A percentile compares a stretch with the other conserved stretches of the same genome.
Conservation (phyloP, 2,113 vertebrate genomes). For the Festucalex cinctus region DNA sequence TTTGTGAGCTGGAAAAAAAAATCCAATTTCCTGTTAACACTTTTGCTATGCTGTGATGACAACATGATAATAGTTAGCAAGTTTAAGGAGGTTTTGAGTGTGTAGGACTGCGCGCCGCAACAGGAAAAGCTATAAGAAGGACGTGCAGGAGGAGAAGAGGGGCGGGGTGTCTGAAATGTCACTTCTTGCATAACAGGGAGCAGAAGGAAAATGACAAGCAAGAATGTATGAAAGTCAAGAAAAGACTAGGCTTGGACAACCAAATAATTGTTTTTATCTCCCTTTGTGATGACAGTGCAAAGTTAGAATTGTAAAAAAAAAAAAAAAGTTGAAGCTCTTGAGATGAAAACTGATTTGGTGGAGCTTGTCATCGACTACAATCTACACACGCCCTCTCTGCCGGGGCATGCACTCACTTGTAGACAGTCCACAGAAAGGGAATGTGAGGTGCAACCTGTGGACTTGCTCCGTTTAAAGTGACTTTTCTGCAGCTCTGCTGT, state of each 20-base stretch:
- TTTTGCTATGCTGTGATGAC: background rate
- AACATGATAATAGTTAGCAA: conserved; percentile 17
- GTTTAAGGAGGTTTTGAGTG: conserved; percentile 13
- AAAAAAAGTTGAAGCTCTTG: background rate
- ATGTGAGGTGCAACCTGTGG: conserved; percentile 51
- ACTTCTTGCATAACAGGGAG: conserved; percentile 68
- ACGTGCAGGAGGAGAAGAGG: conserved; percentile 17
- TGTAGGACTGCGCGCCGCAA: conserved; percentile 20
- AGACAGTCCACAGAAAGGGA: conserved; percentile 35
- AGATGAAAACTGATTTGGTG: conserved; percentile 27
- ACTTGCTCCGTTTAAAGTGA: conserved; percentile 16
- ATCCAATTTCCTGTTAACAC: conserved; percentile 12
- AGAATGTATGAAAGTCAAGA: conserved; percentile 34
- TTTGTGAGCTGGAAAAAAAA: background rate
- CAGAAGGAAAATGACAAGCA: conserved; percentile 40
- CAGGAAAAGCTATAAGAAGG: conserved; percentile 19
- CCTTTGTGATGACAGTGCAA: background rate
- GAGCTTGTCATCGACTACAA: conserved; percentile 41
- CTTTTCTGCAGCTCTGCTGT: conserved; percentile 14
- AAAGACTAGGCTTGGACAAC: conserved; percentile 43
- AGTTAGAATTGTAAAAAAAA: background rate
- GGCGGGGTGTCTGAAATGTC: conserved; percentile 52
- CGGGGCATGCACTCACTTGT: conserved; percentile 62
- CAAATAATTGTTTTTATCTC: background rate
- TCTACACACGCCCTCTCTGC: conserved; percentile 50